Conservation (phyloP, 2,888 invertebrate species). For the Chelonus formosanus region DNA sequence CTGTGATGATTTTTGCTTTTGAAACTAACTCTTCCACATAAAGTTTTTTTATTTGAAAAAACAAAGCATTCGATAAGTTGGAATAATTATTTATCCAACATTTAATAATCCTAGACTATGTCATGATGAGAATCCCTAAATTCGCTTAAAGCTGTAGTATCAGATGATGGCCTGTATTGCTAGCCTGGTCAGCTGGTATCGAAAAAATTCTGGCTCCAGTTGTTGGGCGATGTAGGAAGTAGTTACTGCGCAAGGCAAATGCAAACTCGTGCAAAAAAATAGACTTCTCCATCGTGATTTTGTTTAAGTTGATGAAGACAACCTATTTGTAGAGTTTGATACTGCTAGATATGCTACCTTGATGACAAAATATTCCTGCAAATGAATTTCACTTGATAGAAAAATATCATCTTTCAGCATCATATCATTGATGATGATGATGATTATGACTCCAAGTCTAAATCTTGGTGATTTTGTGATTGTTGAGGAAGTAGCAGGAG, state of each 20-base stretch:
- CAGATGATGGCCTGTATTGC: background rate
- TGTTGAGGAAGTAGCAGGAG: background rate
- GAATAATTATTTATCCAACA: too few relatives aligned
- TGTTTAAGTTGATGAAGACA: too few relatives aligned
- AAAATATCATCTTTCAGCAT: background rate
- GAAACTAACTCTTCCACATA: too few relatives aligned
- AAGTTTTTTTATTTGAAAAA: too few relatives aligned
- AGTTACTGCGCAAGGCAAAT: conserved; percentile 17
- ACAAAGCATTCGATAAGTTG: too few relatives aligned
- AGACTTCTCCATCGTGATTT: conserved; percentile 1
- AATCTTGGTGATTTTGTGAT: conserved; percentile 8
- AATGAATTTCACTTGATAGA: background rate
- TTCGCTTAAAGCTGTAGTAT: background rate
- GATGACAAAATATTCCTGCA: too few relatives aligned
- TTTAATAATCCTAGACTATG: too few relatives aligned
- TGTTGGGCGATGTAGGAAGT: conserved; percentile 2
- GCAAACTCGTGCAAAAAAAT: conserved; percentile 16
- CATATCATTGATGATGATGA: background rate
- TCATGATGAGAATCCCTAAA: too few relatives aligned
- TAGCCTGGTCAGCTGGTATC: conserved; percentile 19
- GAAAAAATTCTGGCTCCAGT: background rate
- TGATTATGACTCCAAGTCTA: too few relatives aligned
- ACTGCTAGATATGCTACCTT: background rate
- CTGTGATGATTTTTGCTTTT: too few relatives aligned
- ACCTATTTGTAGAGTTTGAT: background rate